phyloP scores from a whole-genome alignment of 30 jellyfish, hydroid and myxozoan species.

The Morbakka virulenta region DNA sequence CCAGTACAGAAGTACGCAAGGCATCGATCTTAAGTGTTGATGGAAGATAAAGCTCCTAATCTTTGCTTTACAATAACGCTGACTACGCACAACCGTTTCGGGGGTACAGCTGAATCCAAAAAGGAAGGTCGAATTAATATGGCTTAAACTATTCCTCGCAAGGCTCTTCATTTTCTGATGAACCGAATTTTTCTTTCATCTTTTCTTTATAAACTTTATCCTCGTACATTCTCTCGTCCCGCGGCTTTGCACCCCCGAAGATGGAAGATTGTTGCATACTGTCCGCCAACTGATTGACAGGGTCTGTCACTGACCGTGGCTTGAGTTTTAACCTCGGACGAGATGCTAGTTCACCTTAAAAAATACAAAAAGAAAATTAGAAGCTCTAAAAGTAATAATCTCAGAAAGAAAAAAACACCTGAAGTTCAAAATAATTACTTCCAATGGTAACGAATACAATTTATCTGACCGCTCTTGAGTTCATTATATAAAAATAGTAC shows the following conservation, averaged over 20 bases:
- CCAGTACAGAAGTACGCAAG: no score
- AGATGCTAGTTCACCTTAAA: slow-evolving; percentile 65
- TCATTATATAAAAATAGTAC: no score
- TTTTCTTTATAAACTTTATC: slow-evolving; percentile 51
- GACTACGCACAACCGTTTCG: no score
- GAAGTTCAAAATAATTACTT: no score
- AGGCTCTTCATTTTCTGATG: slow-evolving; percentile 14
- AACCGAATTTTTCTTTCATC: slow-evolving; percentile 43
- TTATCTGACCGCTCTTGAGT: no score
- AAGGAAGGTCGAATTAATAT: no score
- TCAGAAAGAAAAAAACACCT: no score
- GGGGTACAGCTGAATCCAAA: no score
- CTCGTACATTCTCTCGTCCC: slow-evolving; percentile 88
- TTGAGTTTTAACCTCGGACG: slow-evolving; percentile 86
- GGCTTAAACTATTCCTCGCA: slow-evolving; percentile 29
- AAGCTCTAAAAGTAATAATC: no score
- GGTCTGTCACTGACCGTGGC: slow-evolving; percentile 88
- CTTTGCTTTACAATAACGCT: no score
- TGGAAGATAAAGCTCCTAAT: no score
- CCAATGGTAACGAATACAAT: neutral
- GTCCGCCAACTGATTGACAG: slow-evolving; percentile 77
- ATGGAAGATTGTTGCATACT: slow-evolving; percentile 66
- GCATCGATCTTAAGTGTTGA: no score
- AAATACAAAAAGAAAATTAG: neutral
- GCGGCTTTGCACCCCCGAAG: slow-evolving; percentile 98